phyloP scores from a whole-genome alignment of 2,113 vertebrate species.

The Ariopsis seemanni region DNA sequence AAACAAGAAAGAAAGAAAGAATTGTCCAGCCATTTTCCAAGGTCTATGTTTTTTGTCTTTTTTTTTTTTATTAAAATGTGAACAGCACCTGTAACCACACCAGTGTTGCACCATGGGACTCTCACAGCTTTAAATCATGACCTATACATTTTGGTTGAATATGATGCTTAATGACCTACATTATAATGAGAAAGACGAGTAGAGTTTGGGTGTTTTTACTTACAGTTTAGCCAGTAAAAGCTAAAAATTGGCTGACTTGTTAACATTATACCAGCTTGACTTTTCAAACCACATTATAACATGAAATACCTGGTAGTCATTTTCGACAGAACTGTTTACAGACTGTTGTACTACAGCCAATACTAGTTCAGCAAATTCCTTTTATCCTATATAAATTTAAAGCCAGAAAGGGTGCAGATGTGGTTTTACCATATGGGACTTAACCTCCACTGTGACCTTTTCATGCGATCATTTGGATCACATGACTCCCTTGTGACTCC shows the following conservation, averaged over 20 bases:
- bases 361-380: conserved; percentile 28
- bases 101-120: neutral
- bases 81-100: conserved; percentile 42
- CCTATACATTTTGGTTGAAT: neutral
- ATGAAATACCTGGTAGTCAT: conserved; percentile 22
- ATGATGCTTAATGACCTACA: no score
- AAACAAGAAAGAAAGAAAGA: neutral
- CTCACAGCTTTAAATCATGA: neutral
- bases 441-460: conserved; percentile 43
- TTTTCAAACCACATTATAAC: conserved; percentile 14
- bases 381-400: conserved; percentile 17
- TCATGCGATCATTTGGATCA: conserved; percentile 9
- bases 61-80: neutral
- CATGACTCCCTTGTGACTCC: conserved; percentile 24
- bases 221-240: neutral
- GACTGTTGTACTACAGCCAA: conserved; percentile 19
- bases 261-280: neutral
- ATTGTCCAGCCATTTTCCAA: conserved; percentile 33
- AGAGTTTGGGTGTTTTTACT: neutral
- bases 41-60: neutral
- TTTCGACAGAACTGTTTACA: conserved; percentile 13
- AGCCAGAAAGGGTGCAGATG: conserved; percentile 14
- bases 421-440: conserved; percentile 29
- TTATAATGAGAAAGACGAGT: neutral
- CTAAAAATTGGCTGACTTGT: neutral